Base-by-base conservation (phyloP, 2,888 invertebrate genomes). In the Pycnomerus fuliginosus region DNA sequence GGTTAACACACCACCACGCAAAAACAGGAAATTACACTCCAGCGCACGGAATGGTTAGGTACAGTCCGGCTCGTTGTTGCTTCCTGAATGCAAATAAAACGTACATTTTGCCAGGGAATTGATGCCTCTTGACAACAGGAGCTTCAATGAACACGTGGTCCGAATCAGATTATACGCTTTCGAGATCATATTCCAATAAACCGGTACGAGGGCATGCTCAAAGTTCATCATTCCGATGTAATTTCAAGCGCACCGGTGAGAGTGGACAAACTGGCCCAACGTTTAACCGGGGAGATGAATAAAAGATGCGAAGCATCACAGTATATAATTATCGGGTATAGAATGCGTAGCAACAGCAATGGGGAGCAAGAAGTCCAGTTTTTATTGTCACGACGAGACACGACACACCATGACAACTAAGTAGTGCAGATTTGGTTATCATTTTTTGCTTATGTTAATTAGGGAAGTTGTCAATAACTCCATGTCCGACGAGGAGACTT, bases 241-340 rank as follows among this genome's bases (percentile, higher is more conserved):
- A 51, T 47, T 45, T 51, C 39, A n/a, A n/a, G n/a, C n/a, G n/a
- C 33, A 47, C 35, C 43, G 44, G 44, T 36, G 44, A 49, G 36
- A 46, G 48, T 51, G 49, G 42, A 48, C 48, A 45, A 45, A 42
- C 43, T 43, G 32, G 41, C 40, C 32, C 33, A 12, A 33, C 38
- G 25, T 27, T 30, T 38, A 32, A 41, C 40, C 41, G 32, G 27
- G 24, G 33, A 31, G 42, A 48, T 51, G 51, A 51, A 51, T 51
- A 51, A 51, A 48, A 51, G 42, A 51, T 51, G 30, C 20, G 37
- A 39, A 24, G 27, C 32, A 13, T 22, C 31, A 8, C 5, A 25
- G 27, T 41, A 46, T 32, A 36, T 42, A 47, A 47, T 47, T 38
- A 42, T 33, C 30, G 43, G 14, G n/a, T n/a, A n/a, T 31, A 16